phyloP scores from a whole-genome alignment of 2,888 invertebrate species.

The Hecatera dysodea region DNA sequence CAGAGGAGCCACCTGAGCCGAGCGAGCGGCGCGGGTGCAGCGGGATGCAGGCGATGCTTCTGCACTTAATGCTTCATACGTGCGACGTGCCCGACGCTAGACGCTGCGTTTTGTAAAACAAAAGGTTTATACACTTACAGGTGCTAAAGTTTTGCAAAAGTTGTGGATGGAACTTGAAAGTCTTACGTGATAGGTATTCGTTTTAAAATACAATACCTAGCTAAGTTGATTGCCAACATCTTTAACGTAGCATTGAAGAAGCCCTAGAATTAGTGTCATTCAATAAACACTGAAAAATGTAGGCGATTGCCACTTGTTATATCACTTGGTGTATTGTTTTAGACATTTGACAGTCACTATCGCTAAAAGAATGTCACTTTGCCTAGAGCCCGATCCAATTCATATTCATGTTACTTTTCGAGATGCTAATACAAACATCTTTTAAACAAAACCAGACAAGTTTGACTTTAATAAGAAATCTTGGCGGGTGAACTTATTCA shows the following conservation, averaged over 20 bases:
- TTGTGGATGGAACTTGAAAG: neutral
- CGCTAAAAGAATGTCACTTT: neutral
- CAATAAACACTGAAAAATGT: neutral
- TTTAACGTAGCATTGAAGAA: too few species aligned
- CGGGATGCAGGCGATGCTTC: constrained; percentile 71
- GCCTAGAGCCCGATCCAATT: neutral
- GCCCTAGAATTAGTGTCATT: neutral
- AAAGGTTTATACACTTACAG: constrained; percentile 63
- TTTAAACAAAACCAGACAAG: neutral
- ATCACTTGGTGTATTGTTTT: too few species aligned
- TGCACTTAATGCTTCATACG: constrained; percentile 81
- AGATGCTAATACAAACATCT: neutral
- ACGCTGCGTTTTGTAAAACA: constrained; percentile 70
- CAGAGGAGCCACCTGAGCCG: constrained; percentile 83
- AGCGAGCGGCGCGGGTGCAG: constrained; percentile 66
- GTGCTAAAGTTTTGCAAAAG: constrained; percentile 43
- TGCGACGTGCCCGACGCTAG: constrained; percentile 75
- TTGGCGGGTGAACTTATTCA: constrained; percentile 54
- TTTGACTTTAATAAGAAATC: constrained; percentile 23
- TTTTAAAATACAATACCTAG: too few species aligned
- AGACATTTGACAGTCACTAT: neutral
- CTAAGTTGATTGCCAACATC: too few species aligned
- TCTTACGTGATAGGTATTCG: neutral
- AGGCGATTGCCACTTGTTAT: too few species aligned
- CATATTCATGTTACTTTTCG: neutral